Percentiles rank a stretch among this genome's conserved stretches.
Evolutionary conservation across 2,888 invertebrate genomes (phyloP).

Genomic region (Platynereis dumerilii): DNA sequence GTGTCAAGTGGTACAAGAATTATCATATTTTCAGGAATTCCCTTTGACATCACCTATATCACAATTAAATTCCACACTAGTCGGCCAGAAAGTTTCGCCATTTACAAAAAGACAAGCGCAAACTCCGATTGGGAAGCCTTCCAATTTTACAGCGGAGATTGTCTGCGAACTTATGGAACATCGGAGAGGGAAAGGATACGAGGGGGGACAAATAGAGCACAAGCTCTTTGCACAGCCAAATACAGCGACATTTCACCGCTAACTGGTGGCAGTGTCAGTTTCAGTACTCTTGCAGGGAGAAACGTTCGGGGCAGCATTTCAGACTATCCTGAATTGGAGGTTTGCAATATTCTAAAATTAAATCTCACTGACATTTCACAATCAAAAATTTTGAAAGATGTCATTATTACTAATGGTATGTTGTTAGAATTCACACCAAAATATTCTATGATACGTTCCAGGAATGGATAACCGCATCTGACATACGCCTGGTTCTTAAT

Average conservation of each 20-base stretch:
- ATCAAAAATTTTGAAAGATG: too few relatives aligned
- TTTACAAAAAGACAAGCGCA: conserved; percentile 26
- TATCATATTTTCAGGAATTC: conserved; percentile 74
- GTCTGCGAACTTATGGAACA: conserved; percentile 84
- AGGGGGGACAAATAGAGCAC: conserved; percentile 83
- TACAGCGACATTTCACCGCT: conserved; percentile 97
- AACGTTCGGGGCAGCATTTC: conserved; percentile 94
- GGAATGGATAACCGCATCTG: conserved; percentile 98
- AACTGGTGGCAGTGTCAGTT: conserved; percentile 79
- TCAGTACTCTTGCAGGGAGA: conserved; percentile 91
- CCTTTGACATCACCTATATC: conserved; percentile 97
- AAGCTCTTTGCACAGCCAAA: conserved; percentile 96
- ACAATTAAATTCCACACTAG: conserved; percentile 93
- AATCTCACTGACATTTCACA: too few relatives aligned
- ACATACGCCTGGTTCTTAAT: conserved; percentile 86
- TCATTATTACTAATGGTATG: too few relatives aligned
- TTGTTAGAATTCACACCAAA: too few relatives aligned
- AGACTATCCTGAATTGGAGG: conserved; percentile 86
- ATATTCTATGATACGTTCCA: conserved; percentile 43
- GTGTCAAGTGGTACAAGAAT: too few relatives aligned
- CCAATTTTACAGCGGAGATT: conserved; percentile 78
- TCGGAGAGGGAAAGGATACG: conserved; percentile 66
- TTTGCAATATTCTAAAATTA: conserved; percentile 59
- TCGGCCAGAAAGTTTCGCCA: conserved; percentile 93
- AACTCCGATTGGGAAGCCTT: conserved; percentile 71